Evolutionary conservation across 2,797 vertebrate genomes (phyloP), one percentile per base, ranked within the genome.

Genomic region (Chaetodon trifasciatus): DNA sequence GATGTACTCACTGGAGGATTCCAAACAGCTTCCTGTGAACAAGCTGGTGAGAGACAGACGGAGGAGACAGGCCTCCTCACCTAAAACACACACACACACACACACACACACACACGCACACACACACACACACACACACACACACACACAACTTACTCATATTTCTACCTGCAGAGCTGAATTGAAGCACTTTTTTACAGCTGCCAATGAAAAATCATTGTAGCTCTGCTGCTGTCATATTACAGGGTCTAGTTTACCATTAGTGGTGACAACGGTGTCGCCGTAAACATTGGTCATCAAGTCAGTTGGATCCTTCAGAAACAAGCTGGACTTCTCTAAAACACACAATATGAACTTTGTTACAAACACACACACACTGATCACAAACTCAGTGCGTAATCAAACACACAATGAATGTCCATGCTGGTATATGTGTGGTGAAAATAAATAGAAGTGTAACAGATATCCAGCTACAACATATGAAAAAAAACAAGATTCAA

Each of bases 281-380:
- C 94, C 93, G 7, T 94, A 95, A 76, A 94, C 64, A 70, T 93
- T 93, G 67, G 91, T 93, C 92, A 94, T 94, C 81, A 94, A 19
- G 72, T 94, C 92, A 46, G 91, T 90, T 1, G 94, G 94, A 78
- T 94, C 94, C 70, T 94, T 95, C 57, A 89, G 76, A 81, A 95
- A 93, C 42, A 92, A 3, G n/a, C 70, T 89, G 50, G 92, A 88
- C 74, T 94, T 94, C 70, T 93, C 94, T 95, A 79, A 78, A 92
- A 94, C 24, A 81, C 50, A 87, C 4, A 21, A 64, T 5, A 37
- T 13, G 1, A 35, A 37, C 5, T 1, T 44, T 13, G 69, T 66
- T 37, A 71, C 46, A 84, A 23, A 24, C 42, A 74, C 35, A 57
- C 3, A 53, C 6, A 55, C 8, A 68, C 11, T 46, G 19, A 8